A percentile compares a stretch with the other conserved stretches of the same genome.
Evolutionary conservation across 1,140 invertebrate species (phyloP).

Genomic region (Leptinotarsa lineolata): DNA sequence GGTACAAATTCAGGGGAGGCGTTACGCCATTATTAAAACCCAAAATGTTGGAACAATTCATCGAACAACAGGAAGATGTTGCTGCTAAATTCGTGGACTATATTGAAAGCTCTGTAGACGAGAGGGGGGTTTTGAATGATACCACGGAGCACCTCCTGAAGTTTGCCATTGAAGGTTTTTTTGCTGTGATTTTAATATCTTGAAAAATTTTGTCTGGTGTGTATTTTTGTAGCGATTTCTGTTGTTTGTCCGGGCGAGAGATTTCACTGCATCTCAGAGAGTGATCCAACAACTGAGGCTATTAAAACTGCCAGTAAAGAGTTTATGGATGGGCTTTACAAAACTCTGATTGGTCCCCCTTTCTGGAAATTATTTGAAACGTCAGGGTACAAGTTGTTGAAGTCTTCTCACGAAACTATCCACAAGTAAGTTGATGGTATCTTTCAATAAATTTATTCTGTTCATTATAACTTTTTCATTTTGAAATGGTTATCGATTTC

Average conservation of each 20-base stretch:
- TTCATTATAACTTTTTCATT: too few species aligned
- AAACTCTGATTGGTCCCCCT: conserved; percentile 52
- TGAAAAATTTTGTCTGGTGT: too few species aligned
- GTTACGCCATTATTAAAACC: conserved; percentile 49
- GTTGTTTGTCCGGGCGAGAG: conserved; percentile 50
- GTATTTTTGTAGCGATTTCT: conserved; percentile 52
- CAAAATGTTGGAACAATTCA: conserved; percentile 44
- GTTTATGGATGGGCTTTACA: conserved; percentile 56
- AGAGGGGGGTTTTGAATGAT: conserved; percentile 44
- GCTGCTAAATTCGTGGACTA: conserved; percentile 50
- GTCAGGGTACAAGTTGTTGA: conserved; percentile 51
- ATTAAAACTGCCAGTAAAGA: conserved; percentile 51
- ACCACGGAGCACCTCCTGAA: conserved; percentile 49
- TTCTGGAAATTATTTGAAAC: conserved; percentile 55
- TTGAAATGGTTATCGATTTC: too few species aligned
- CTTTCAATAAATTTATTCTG: too few species aligned
- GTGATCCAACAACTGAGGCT: conserved; percentile 34
- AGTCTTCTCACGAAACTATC: conserved; percentile 49
- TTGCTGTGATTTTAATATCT: neutral
- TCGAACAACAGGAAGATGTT: conserved; percentile 43
- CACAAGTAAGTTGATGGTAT: conserved; percentile 23
- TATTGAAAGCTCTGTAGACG: conserved; percentile 41
- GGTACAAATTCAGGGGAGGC: conserved; percentile 52
- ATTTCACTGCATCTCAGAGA: conserved; percentile 43
- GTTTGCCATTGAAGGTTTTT: conserved; percentile 54